phyloP scores from a whole-genome alignment of 2,113 vertebrate species.

The Nerophis ophidion region DNA sequence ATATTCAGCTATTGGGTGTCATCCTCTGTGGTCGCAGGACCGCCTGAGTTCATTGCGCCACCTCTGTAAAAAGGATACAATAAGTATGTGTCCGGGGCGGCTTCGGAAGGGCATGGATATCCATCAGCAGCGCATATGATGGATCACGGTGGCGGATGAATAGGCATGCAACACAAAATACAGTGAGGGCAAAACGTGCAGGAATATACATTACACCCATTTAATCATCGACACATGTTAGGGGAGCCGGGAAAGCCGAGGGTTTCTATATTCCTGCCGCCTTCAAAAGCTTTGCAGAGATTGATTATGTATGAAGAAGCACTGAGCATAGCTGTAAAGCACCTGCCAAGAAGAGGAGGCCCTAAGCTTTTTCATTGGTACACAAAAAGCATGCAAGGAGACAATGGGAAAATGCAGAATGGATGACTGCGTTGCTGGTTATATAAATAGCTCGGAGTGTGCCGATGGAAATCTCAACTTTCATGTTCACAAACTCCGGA shows the following conservation, averaged over 20 bases:
- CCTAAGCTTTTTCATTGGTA: conserved; percentile 40
- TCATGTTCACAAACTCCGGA: conserved; percentile 7
- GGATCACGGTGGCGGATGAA: conserved; percentile 66
- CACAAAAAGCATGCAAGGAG: conserved; percentile 30
- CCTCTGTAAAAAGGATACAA: conserved; percentile 71
- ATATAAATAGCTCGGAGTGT: conserved; percentile 34
- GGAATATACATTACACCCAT: conserved; percentile 74
- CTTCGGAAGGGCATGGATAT: conserved; percentile 69
- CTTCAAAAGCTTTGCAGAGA: conserved; percentile 58
- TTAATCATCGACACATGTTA: conserved; percentile 66
- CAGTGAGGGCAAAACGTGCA: conserved; percentile 60
- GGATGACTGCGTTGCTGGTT: conserved; percentile 37
- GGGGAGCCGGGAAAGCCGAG: conserved; percentile 33
- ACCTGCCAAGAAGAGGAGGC: conserved; percentile 53
- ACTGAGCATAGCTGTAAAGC: conserved; percentile 46
- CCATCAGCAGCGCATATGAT: conserved; percentile 66
- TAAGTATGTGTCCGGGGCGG: conserved; percentile 68
- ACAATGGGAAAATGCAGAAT: conserved; percentile 34
- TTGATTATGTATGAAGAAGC: conserved; percentile 59
- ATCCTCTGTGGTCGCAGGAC: conserved; percentile 52
- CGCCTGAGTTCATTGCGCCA: conserved; percentile 59
- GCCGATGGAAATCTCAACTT: conserved; percentile 28
- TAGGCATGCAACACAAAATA: conserved; percentile 68
- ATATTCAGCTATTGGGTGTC: conserved; percentile 64
- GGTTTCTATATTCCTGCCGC: conserved; percentile 39